phyloP scores from a whole-genome alignment of 1,140 invertebrate genomes.

The Bombus waltoni region DNA sequence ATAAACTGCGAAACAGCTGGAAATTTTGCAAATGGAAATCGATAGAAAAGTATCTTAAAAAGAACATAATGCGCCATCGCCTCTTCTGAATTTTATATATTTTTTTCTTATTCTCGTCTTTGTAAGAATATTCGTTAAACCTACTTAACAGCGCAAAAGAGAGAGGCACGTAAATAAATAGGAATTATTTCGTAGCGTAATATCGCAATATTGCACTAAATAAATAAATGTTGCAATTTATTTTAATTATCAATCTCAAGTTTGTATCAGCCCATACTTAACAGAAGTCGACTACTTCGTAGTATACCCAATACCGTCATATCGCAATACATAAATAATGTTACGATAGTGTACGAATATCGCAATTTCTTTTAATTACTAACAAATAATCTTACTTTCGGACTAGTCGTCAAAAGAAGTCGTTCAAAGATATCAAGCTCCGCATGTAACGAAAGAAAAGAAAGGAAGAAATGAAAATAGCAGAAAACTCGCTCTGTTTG shows the following conservation, averaged over 20 bases:
- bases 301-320: too few relatives aligned
- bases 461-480: background rate
- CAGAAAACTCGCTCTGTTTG: slow-evolving; percentile 3
- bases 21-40: background rate
- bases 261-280: too few relatives aligned
- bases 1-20: slow-evolving; percentile 12
- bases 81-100: background rate
- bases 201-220: too few relatives aligned
- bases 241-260: too few relatives aligned
- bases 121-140: background rate
- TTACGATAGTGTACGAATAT: too few relatives aligned
- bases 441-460: background rate
- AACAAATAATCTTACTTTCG: background rate
- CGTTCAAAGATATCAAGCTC: background rate
- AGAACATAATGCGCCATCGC: background rate
- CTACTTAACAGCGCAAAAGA: background rate
- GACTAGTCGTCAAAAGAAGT: background rate
- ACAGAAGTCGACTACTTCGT: too few relatives aligned
- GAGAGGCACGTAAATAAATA: background rate
- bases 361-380: background rate
- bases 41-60: background rate
- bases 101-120: background rate
- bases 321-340: too few relatives aligned
- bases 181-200: too few relatives aligned
- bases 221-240: too few relatives aligned